Percentiles rank a stretch among this genome's conserved stretches.
These are phyloP conservation scores for Riparia riparia DNA, from an alignment of 2,113 vertebrate species.

Conservation along the genomic window DNA sequence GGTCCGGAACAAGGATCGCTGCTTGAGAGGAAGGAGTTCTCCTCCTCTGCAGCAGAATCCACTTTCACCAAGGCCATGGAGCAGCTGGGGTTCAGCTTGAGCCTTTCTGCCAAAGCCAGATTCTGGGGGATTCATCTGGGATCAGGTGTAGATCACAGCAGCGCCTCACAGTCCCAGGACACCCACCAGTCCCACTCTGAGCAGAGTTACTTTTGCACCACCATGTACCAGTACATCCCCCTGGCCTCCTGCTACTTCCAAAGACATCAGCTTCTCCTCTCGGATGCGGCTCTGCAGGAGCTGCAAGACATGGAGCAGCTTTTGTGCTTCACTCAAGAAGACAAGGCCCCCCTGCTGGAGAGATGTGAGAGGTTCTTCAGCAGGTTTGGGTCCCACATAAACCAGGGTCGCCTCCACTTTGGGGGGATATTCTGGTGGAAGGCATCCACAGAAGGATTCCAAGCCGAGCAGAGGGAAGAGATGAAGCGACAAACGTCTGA, in stretches of 20 bases:
- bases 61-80: conserved; percentile 54
- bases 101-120: not conserved
- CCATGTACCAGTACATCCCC: conserved; percentile 61
- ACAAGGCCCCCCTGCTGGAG: not conserved
- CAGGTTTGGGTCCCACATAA: conserved; percentile 70
- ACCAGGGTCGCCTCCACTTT: conserved; percentile 72
- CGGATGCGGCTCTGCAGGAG: conserved; percentile 48
- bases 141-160: accelerated
- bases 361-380: conserved; percentile 54
- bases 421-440: conserved; percentile 79
- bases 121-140: not conserved
- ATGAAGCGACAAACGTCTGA: not conserved
- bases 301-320: conserved; percentile 56
- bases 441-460: conserved; percentile 43
- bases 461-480: not conserved
- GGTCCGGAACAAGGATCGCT: not conserved
- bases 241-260: conserved; percentile 69
- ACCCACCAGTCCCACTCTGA: not conserved
- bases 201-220: conserved; percentile 49
- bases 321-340: not conserved
- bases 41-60: conserved; percentile 48
- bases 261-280: conserved; percentile 56
- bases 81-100: conserved; percentile 54
- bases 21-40: conserved; percentile 62
- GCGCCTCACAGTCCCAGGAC: not conserved